Evolutionary conservation across 2,888 invertebrate species (phyloP), one percentile per base, ranked within the genome.

Genomic region (Leucophenga montana): DNA sequence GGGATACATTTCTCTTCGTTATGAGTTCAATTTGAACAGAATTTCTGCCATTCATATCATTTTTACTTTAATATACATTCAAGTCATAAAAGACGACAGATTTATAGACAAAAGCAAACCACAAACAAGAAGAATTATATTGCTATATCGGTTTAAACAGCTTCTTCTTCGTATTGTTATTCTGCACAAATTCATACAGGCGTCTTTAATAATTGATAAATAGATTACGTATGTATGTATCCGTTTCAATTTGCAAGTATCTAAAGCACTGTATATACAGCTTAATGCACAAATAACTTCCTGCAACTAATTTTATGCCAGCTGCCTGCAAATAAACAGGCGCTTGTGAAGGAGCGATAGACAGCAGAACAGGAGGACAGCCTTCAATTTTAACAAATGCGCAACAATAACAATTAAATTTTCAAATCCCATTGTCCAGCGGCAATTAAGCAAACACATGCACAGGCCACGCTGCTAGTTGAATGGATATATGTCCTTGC

Each of bases 371-470:
- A 27, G 27, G 3, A n/a, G 8, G n/a, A 3, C 8, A 50, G 56
- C 44, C 54, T 54, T 56, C 33, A 57, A 46, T 67, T 46, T 46
- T 13, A 77, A 75, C 74, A 79, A 83, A 82, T 80, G 80, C 78
- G 75, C 79, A 83, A 78, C 80, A 82, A 83, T 82, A 82, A 82
- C 81, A 82, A 83, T 82, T 82, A 76, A 78, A 82, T 73, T 77
- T 72, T 69, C 67, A 79, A 76, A 77, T 46, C 48, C 62, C 20
- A 64, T 64, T 64, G 73, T 79, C 78, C 72, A 75, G 73, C 79
- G 78, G 73, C 75, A 70, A 77, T 77, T 75, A 73, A 62, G 68
- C 65, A 22, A 57, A 65, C 65, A 65, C 33, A 68, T 50, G 18
- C 33, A 4, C 59, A 33, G 3, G 14, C 56, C 6, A 50, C 8